phyloP scores from a whole-genome alignment of 2,113 vertebrate genomes.

The Limnothrissa miodon region DNA sequence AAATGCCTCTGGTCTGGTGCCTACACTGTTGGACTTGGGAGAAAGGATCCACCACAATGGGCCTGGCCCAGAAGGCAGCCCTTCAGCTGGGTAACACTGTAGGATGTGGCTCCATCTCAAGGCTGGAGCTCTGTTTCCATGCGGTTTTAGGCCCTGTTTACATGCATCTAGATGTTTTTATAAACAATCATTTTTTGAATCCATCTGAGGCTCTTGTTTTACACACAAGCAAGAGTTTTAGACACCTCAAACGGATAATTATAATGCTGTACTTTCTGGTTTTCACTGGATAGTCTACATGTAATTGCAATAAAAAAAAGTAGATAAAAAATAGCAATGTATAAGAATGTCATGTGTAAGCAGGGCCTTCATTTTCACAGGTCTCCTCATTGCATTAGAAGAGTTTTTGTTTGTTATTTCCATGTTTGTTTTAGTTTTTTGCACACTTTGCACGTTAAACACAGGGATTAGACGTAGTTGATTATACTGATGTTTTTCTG shows the following conservation, averaged over 20 bases:
- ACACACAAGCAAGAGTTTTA: no score
- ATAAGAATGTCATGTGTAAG: no score
- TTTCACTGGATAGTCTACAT: no score
- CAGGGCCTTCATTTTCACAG: background rate
- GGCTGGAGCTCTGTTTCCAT: background rate
- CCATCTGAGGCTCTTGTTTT: no score
- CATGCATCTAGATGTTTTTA: no score
- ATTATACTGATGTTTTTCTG: background rate
- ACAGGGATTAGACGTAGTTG: background rate
- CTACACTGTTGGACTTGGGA: background rate
- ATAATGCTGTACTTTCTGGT: no score
- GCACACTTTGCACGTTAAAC: conserved; percentile 11
- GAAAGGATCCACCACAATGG: background rate
- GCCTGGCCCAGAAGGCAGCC: background rate
- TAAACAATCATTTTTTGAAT: no score
- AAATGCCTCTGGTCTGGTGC: background rate
- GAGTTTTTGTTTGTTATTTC: conserved; percentile 2
- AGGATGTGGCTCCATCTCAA: background rate
- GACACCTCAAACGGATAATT: no score
- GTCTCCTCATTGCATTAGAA: background rate
- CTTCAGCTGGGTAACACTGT: background rate
- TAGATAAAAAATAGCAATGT: no score
- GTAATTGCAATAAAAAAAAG: no score
- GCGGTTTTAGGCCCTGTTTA: no score
- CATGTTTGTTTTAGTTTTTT: conserved; percentile 13